Conservation (phyloP, 2,797 vertebrate species). For the Fratercula arctica region DNA sequence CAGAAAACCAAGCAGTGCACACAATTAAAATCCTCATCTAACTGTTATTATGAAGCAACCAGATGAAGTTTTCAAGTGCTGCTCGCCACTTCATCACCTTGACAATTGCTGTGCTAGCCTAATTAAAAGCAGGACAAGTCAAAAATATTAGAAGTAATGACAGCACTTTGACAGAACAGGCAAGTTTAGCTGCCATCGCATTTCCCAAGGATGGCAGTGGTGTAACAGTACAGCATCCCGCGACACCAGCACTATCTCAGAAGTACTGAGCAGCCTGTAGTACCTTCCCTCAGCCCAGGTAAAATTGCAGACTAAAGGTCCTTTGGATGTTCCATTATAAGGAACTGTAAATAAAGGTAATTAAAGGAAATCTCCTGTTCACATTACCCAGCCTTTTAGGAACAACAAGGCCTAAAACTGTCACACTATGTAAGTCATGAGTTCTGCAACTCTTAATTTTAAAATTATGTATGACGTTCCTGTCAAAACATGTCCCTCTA, state of each 20-base stretch:
- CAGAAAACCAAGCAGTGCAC: neutral
- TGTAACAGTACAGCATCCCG: neutral
- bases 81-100: neutral
- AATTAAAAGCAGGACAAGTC: neutral
- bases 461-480: neutral
- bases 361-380: constrained; percentile 40
- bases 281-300: neutral
- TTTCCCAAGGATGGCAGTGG: neutral
- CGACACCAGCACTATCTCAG: neutral
- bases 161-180: neutral
- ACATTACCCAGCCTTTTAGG: constrained; percentile 10
- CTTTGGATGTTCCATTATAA: neutral
- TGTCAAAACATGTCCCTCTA: constrained; percentile 38
- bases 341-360: constrained; percentile 39
- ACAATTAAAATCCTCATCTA: neutral
- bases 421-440: neutral
- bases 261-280: neutral
- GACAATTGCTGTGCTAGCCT: neutral
- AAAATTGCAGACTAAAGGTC: neutral
- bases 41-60: neutral
- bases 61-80: neutral
- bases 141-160: neutral
- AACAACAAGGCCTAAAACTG: constrained; percentile 23
- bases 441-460: constrained; percentile 24
- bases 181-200: neutral